Evolutionary conservation across 2,888 invertebrate genomes (phyloP).

Genomic region (Leucozona laternaria): DNA sequence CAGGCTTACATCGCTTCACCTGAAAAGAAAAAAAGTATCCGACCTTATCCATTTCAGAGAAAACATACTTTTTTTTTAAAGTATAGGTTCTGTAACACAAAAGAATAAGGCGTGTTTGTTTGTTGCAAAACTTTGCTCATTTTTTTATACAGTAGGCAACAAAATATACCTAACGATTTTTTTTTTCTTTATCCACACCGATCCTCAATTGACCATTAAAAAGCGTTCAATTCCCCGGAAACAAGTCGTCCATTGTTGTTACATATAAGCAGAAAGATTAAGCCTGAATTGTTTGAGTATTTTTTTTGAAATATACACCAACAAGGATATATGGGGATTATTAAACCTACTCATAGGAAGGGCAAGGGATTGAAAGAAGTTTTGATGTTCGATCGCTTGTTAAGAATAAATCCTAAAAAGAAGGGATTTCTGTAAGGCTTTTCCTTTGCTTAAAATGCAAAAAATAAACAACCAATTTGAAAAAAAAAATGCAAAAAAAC

Average conservation of each 20-base stretch:
- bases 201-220: conserved; percentile 77
- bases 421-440: conserved; percentile 54
- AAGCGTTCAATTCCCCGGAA: conserved; percentile 76
- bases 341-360: conserved; percentile 51
- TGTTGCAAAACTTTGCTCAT: conserved; percentile 75
- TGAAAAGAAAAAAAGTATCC: conserved; percentile 60
- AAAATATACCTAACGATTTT: conserved; percentile 30
- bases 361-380: conserved; percentile 41
- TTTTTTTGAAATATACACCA: conserved; percentile 36
- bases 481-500: conserved; percentile 1
- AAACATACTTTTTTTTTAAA: conserved; percentile 16
- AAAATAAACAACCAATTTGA: conserved; percentile 29
- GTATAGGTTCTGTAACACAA: conserved; percentile 15
- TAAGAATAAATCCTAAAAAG: conserved; percentile 37
- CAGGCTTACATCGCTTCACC: conserved; percentile 64
- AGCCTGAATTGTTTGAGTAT: conserved; percentile 18
- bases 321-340: conserved; percentile 31
- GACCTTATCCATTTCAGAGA: conserved; percentile 42
- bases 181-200: conserved; percentile 48
- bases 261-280: conserved; percentile 23
- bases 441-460: conserved; percentile 37
- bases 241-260: conserved; percentile 62
- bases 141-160: conserved; percentile 27
- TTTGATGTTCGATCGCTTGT: conserved; percentile 65
- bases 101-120: conserved; percentile 73